Percentiles rank a stretch among this genome's conserved stretches.
Evolutionary conservation across 2,113 vertebrate species (phyloP).

Genomic region (Saguinus imperator): DNA sequence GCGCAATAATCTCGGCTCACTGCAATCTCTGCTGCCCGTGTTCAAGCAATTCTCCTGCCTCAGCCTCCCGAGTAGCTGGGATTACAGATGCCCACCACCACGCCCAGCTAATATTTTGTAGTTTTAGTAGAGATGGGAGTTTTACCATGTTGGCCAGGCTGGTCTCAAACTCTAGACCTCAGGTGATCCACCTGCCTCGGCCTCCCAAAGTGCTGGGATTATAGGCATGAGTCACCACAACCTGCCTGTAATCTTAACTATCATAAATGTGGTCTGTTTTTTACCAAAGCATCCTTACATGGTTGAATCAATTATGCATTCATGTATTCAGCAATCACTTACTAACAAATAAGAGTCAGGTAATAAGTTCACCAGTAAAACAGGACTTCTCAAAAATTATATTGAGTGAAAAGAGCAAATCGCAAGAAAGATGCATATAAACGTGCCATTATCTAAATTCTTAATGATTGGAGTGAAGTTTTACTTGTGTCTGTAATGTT

Average conservation of each 20-base stretch:
- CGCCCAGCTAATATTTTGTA: neutral
- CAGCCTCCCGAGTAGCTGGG: neutral
- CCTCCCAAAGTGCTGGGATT: neutral
- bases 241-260: too few relatives aligned
- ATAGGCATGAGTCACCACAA: neutral
- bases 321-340: neutral
- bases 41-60: too few relatives aligned
- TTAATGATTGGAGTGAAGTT: neutral
- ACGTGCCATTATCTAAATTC: neutral
- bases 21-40: too few relatives aligned
- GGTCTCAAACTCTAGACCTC: neutral
- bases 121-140: neutral
- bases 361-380: neutral
- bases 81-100: neutral
- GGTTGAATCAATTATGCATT: neutral
- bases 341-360: neutral
- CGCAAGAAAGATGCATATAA: neutral
- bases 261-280: too few relatives aligned
- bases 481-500: neutral
- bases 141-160: neutral
- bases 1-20: too few relatives aligned
- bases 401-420: conserved; percentile 16
- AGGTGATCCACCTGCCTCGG: neutral
- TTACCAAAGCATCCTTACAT: too few relatives aligned
- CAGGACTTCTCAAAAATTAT: conserved; percentile 6